Conservation (phyloP, 2,888 invertebrate genomes). For the Leucoptera coffeella region DNA sequence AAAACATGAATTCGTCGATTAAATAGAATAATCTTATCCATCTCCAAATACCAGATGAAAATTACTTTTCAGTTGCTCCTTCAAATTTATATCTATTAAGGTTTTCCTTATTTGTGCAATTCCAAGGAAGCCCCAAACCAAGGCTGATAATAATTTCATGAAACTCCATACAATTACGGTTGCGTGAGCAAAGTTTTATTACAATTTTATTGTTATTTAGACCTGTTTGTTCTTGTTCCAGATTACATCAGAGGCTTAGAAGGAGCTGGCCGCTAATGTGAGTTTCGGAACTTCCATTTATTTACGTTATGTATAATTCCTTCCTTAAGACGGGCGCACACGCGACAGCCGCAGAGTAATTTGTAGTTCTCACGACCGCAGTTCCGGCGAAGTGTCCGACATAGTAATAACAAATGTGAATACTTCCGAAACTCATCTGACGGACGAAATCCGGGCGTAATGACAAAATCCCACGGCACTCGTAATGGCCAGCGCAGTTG, state of each 20-base stretch:
- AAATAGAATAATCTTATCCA: no score
- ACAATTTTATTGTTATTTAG: slow-evolving; percentile 54
- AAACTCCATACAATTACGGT: slow-evolving; percentile 42
- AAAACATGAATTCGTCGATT: no score
- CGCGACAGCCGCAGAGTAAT: no score
- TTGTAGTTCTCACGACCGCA: no score
- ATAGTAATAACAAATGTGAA: not conserved
- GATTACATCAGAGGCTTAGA: slow-evolving; percentile 49
- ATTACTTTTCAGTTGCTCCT: no score
- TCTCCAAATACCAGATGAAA: no score
- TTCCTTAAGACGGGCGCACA: no score
- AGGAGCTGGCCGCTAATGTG: slow-evolving; percentile 45
- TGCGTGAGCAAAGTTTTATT: slow-evolving; percentile 52
- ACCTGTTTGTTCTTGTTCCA: slow-evolving; percentile 52
- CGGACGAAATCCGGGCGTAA: slow-evolving; percentile 13
- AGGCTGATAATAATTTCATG: no score
- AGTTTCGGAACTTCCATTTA: slow-evolving; percentile 40
- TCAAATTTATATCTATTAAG: no score
- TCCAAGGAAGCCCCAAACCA: no score
- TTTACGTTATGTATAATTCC: slow-evolving; percentile 30
- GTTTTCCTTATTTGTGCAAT: no score
- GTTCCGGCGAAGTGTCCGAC: no score
- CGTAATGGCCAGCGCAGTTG: slow-evolving; percentile 25
- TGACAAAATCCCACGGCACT: slow-evolving; percentile 19
- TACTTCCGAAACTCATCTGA: slow-evolving; percentile 8